Conservation (phyloP, 1,140 invertebrate species). For the Microplitis mediator region DNA sequence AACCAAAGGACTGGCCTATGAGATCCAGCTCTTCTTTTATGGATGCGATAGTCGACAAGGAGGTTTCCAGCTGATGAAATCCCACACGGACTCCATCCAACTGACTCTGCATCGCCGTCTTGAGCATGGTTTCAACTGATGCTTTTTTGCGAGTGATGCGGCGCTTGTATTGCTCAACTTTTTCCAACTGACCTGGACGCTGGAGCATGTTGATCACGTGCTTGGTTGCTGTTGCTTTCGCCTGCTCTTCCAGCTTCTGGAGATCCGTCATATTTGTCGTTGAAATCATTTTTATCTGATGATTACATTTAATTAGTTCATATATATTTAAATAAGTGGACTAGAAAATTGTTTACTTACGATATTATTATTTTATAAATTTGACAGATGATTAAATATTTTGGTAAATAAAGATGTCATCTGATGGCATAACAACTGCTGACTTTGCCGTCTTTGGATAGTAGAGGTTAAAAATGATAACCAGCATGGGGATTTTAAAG, state of each 20-base stretch:
- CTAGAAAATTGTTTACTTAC: no score
- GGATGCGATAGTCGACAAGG: conserved; percentile 79
- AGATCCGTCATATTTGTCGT: conserved; percentile 64
- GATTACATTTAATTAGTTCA: no score
- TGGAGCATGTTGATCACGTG: conserved; percentile 94
- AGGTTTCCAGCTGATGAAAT: conserved; percentile 85
- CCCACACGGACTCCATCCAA: conserved; percentile 94
- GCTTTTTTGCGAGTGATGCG: conserved; percentile 84
- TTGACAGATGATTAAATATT: no score
- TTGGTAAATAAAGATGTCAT: no score
- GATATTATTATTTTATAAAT: no score
- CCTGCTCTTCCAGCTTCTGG: conserved; percentile 80
- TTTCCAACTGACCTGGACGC: conserved; percentile 93
- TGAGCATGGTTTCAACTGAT: conserved; percentile 95
- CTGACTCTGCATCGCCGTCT: conserved; percentile 98
- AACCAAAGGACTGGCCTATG: conserved; percentile 65
- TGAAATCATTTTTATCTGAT: neutral
- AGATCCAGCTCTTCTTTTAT: conserved; percentile 70
- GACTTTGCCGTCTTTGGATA: no score
- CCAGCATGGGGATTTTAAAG: no score
- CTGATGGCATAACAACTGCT: no score
- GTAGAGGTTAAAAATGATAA: no score
- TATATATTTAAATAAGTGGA: no score
- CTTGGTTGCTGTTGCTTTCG: conserved; percentile 82
- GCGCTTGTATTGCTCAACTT: conserved; percentile 88